phyloP scores from a whole-genome alignment of 2,113 vertebrate genomes.

The Hassar affinis region DNA sequence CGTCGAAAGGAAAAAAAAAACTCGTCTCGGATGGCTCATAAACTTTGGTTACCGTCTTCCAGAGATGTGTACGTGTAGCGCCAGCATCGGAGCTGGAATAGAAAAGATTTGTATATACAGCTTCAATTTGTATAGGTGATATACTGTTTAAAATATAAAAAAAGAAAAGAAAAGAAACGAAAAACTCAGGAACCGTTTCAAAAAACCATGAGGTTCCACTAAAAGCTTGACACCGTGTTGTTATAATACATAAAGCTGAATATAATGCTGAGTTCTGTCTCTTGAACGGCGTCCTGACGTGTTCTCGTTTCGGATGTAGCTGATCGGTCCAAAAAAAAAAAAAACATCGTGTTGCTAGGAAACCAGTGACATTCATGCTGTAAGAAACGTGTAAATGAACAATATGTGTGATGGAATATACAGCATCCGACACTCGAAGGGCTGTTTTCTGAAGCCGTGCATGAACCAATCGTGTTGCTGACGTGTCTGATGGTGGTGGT shows the following conservation, averaged over 20 bases:
- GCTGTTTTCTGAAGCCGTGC: background rate
- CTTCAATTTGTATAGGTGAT: no score
- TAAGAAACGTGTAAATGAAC: background rate
- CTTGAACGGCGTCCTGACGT: background rate
- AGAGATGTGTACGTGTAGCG: slow-evolving; percentile 69
- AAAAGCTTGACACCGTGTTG: background rate
- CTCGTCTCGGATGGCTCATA: slow-evolving; percentile 64
- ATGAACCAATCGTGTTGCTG: background rate
- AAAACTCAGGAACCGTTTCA: background rate
- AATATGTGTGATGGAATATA: background rate
- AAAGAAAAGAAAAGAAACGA: background rate
- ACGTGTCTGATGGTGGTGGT: background rate
- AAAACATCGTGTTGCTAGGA: no score
- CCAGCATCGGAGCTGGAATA: slow-evolving; percentile 65
- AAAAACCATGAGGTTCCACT: background rate
- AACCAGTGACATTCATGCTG: background rate
- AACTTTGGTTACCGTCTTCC: slow-evolving; percentile 78
- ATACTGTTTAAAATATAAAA: no score
- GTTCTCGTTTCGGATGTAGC: background rate
- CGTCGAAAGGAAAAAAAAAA: slow-evolving; percentile 42
- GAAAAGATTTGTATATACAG: slow-evolving; percentile 58
- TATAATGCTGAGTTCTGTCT: background rate
- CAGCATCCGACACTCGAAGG: background rate
- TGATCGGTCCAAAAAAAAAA: background rate
- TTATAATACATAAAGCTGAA: background rate